Percentiles rank a stretch among this genome's conserved stretches.
These are phyloP conservation scores for Hypothenemus hampei DNA, from an alignment of 1,140 invertebrate genomes.

Conservation along the genomic window DNA sequence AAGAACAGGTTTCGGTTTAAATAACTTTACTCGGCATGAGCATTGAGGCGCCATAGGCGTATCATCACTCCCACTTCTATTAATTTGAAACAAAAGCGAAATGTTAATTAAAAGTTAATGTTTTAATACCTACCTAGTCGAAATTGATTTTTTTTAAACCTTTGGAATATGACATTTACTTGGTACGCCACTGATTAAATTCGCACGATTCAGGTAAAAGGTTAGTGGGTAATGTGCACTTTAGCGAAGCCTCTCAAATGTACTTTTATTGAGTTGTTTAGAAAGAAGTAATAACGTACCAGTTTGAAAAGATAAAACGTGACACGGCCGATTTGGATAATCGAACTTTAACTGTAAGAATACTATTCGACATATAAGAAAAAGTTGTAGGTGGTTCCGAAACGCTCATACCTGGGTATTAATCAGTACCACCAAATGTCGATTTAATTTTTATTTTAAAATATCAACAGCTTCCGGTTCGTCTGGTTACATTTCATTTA, in stretches of 20 bases:
- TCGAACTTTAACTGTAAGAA: slow-evolving; percentile 1
- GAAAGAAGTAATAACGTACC: slow-evolving; percentile 6
- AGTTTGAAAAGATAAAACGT: slow-evolving; percentile 16
- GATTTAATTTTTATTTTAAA: no score
- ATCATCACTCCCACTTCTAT: no score
- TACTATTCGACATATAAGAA: no score
- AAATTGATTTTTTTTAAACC: no score
- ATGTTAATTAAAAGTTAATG: no score
- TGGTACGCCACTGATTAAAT: slow-evolving; percentile 10
- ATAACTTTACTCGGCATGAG: background rate
- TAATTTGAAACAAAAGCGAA: no score
- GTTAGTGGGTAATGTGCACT: slow-evolving; percentile 30
- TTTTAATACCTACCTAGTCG: no score
- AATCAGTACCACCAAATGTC: no score
- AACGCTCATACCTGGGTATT: no score
- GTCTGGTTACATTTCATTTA: no score
- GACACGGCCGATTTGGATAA: slow-evolving; percentile 11
- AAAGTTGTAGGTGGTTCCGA: no score
- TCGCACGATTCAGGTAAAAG: slow-evolving; percentile 21
- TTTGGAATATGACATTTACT: background rate
- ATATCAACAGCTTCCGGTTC: no score
- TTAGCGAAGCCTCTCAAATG: slow-evolving; percentile 22
- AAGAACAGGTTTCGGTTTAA: slow-evolving; percentile 14
- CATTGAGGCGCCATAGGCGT: slow-evolving; percentile 5
- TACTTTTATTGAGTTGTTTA: slow-evolving; percentile 22